A percentile compares a stretch with the other conserved stretches of the same genome.
Conservation (phyloP, 2,797 vertebrate species). For the Poecilia wingei region DNA sequence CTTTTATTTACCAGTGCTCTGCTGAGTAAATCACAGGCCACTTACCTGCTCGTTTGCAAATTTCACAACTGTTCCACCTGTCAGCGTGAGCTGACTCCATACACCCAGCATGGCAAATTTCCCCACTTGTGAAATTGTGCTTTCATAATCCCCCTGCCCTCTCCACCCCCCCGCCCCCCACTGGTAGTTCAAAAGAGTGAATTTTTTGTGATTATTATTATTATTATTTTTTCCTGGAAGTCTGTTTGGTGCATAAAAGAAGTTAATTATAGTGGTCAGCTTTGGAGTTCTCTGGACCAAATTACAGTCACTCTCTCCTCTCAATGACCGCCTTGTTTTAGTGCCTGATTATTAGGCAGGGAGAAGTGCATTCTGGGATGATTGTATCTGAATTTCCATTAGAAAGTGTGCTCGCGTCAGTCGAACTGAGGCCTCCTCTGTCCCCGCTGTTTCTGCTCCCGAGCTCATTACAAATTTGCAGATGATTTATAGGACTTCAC, state of each 20-base stretch:
- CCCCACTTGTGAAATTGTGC: constrained; percentile 41
- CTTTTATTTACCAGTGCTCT: constrained; percentile 29
- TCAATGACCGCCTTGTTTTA: constrained; percentile 85
- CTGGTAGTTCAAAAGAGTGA: constrained; percentile 53
- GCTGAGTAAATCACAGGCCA: constrained; percentile 33
- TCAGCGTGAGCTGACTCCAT: constrained; percentile 37
- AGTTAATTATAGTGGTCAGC: constrained; percentile 81
- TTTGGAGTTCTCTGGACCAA: constrained; percentile 80
- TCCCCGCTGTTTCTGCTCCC: constrained; percentile 58
- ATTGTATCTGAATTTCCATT: constrained; percentile 84
- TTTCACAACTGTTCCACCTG: constrained; percentile 51
- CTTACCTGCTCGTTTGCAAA: constrained; percentile 47
- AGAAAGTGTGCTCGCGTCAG: constrained; percentile 78
- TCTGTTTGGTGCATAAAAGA: constrained; percentile 78
- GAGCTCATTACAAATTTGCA: constrained; percentile 68
- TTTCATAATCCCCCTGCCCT: constrained; percentile 3
- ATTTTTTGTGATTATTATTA: neutral
- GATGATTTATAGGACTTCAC: constrained; percentile 66
- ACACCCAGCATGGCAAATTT: constrained; percentile 33
- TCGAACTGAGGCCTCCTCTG: constrained; percentile 74
- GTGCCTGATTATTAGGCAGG: constrained; percentile 79
- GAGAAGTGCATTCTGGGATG: constrained; percentile 84
- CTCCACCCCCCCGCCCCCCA: neutral
- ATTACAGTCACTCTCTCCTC: constrained; percentile 78
- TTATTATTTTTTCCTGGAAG: constrained; percentile 57